A percentile compares a stretch with the other conserved stretches of the same genome.
Conservation (phyloP, 1,140 invertebrate species). For the Sycophaga agraensis region DNA sequence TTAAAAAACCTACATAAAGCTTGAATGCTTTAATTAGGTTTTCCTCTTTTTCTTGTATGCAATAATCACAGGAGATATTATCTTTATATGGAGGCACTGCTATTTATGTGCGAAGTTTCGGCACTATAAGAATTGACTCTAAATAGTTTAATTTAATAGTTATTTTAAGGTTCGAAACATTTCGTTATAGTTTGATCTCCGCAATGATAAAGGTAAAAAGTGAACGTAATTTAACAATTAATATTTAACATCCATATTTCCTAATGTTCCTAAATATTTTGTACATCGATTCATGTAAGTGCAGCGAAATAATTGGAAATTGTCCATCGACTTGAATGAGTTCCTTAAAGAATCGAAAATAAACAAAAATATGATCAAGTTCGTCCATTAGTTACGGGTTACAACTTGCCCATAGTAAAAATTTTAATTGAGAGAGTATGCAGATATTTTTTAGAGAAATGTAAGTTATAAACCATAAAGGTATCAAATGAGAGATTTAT, state of each 20-base stretch:
- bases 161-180: conserved; percentile 3
- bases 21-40: background rate
- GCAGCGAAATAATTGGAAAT: background rate
- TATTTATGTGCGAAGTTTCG: too few species aligned
- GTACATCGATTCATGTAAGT: background rate
- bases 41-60: conserved; percentile 3
- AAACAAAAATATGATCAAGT: background rate
- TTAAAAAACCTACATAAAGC: background rate
- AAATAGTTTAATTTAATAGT: conserved; percentile 1
- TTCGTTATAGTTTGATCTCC: conserved; percentile 2
- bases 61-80: too few species aligned
- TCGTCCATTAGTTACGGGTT: conserved; percentile 11
- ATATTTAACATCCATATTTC: background rate
- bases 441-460: conserved; percentile 13
- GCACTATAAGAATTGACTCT: too few species aligned
- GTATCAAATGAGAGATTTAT: background rate
- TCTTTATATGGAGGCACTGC: too few species aligned
- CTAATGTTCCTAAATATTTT: conserved; percentile 18
- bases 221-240: background rate
- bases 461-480: background rate
- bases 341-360: conserved; percentile 19
- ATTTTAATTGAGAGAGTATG: too few species aligned
- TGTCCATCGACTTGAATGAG: conserved; percentile 7
- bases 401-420: background rate
- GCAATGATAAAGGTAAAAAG: conserved; percentile 19